phyloP scores from a whole-genome alignment of 2,113 vertebrate genomes.

The Charina bottae region DNA sequence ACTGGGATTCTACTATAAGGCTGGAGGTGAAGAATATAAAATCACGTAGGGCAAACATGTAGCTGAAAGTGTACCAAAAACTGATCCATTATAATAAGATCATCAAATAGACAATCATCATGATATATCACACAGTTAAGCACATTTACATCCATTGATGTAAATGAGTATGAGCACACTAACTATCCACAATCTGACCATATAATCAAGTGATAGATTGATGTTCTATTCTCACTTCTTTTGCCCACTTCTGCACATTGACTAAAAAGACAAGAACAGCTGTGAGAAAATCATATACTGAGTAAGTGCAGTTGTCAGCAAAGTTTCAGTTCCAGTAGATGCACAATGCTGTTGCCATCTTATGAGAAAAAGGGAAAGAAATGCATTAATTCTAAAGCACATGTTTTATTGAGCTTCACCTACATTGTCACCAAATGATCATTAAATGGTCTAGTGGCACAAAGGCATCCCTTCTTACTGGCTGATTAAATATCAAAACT shows the following conservation, averaged over 20 bases:
- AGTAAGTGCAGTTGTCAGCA: neutral
- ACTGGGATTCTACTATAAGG: neutral
- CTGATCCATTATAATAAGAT: neutral
- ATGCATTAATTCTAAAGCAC: neutral
- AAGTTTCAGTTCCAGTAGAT: neutral
- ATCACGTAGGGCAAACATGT: neutral
- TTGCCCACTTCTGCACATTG: neutral
- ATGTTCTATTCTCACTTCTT: neutral
- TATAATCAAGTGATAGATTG: neutral
- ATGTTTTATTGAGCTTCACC: neutral
- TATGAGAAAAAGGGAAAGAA: neutral
- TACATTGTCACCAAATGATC: constrained; percentile 16
- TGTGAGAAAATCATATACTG: neutral
- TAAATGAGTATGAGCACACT: neutral
- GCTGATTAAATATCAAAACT: constrained; percentile 24
- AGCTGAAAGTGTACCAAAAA: neutral
- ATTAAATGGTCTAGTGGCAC: constrained; percentile 6
- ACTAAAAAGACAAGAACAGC: neutral
- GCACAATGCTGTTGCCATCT: neutral
- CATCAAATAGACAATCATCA: neutral
- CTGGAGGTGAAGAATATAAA: neutral
- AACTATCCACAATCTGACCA: neutral
- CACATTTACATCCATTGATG: neutral
- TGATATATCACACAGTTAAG: neutral
- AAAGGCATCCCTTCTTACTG: neutral